phyloP scores from a whole-genome alignment of 2,113 vertebrate species.

The Myotis yumanensis region DNA sequence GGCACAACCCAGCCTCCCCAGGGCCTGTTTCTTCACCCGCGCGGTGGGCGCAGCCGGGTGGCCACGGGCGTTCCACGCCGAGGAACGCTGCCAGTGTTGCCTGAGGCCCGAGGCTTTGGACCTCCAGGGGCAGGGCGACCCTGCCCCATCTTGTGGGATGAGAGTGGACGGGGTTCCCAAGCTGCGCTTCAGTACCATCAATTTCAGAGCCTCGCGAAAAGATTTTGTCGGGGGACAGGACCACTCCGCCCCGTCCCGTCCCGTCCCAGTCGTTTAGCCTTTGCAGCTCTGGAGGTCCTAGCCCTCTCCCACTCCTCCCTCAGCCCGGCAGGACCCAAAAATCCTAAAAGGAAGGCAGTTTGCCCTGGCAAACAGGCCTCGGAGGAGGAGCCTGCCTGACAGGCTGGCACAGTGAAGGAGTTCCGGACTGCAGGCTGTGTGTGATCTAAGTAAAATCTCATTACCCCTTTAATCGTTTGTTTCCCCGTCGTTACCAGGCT shows the following conservation, averaged over 20 bases:
- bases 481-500: not conserved
- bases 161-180: not conserved
- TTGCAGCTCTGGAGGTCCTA: not conserved
- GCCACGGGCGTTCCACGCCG: not conserved
- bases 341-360: not conserved
- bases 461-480: not conserved
- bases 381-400: not conserved
- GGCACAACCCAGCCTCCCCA: not conserved
- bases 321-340: constrained; percentile 28
- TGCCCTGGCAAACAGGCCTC: not conserved
- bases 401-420: not conserved
- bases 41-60: not conserved
- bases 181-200: not conserved
- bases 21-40: not conserved
- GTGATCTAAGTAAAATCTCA: not conserved
- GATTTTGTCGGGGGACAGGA: fast-evolving
- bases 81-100: too few relatives aligned
- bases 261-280: not conserved
- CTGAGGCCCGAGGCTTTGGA: not conserved
- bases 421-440: not conserved
- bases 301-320: not conserved
- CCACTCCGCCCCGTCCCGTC: not conserved
- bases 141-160: not conserved
- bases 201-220: not conserved
- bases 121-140: not conserved